Percentiles rank a stretch among this genome's conserved stretches.
Conservation (phyloP, 2,888 invertebrate genomes). For the Allolobophora icterica region DNA sequence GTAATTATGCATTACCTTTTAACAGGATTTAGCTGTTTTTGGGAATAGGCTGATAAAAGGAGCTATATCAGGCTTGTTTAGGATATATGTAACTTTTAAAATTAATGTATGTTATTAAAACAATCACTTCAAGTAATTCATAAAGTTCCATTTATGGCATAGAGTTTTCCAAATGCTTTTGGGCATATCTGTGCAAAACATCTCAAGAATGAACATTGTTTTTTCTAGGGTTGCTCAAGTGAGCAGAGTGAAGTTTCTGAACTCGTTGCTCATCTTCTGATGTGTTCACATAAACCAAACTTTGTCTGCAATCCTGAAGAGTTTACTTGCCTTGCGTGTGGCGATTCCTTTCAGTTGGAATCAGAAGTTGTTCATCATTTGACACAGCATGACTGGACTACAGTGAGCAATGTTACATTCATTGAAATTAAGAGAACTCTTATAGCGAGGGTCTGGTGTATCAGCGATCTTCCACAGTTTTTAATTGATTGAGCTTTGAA, state of each 20-base stretch:
- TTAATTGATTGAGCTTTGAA: not conserved
- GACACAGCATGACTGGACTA: not conserved
- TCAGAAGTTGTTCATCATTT: not conserved
- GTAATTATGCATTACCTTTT: no score
- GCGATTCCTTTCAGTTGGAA: not conserved
- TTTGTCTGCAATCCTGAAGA: not conserved
- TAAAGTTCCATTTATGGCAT: no score
- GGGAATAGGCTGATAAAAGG: no score
- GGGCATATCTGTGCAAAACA: no score
- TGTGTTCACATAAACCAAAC: not conserved
- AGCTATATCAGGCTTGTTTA: no score
- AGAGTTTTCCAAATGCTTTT: no score
- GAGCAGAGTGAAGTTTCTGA: not conserved
- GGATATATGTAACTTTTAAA: no score
- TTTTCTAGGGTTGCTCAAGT: not conserved
- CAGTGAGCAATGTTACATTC: slow-evolving; percentile 7
- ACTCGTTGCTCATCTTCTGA: slow-evolving; percentile 5
- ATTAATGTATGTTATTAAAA: no score
- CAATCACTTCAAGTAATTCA: no score
- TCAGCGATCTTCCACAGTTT: not conserved
- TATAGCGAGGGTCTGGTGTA: no score
- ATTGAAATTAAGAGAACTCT: not conserved
- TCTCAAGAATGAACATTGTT: not conserved
- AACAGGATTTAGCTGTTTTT: no score
- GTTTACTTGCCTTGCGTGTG: slow-evolving; percentile 13